These are phyloP conservation scores for Chaenocephalus aceratus DNA, from an alignment of 2,113 vertebrate species.

Conservation along the genomic window DNA sequence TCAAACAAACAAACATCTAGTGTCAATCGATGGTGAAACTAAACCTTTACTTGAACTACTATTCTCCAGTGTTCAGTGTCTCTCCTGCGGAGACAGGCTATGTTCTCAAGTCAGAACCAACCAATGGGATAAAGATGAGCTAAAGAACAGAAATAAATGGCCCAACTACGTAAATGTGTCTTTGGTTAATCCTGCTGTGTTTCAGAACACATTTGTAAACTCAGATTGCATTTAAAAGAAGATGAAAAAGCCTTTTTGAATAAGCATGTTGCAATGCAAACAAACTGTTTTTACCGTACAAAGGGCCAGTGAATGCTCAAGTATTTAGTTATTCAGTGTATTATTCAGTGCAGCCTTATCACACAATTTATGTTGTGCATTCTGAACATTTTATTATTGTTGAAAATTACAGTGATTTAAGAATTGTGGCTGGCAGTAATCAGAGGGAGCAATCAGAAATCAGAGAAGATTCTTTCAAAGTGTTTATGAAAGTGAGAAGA, in stretches of 20 bases:
- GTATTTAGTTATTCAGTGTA: not conserved
- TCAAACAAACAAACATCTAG: no score
- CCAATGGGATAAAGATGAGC: no score
- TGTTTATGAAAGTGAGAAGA: slow-evolving; percentile 2
- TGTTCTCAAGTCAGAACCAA: no score
- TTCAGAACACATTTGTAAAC: not conserved
- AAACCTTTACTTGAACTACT: no score
- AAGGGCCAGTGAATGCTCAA: not conserved
- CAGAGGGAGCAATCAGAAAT: slow-evolving; percentile 53
- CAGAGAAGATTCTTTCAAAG: slow-evolving; percentile 38
- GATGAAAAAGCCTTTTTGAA: not conserved
- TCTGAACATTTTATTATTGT: not conserved
- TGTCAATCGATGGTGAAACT: no score
- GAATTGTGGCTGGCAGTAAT: slow-evolving; percentile 36
- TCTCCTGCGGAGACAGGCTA: no score
- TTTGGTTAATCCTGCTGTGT: not conserved
- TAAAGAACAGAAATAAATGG: no score
- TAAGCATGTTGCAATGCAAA: not conserved
- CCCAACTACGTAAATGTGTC: no score
- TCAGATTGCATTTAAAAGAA: not conserved
- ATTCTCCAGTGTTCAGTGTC: no score
- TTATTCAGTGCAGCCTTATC: not conserved
- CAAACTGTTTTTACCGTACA: not conserved
- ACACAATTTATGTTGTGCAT: not conserved
- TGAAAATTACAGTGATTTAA: slow-evolving; percentile 32